Percentiles rank a stretch among this genome's conserved stretches.
Evolutionary conservation across 1,140 invertebrate species (phyloP).

Genomic region (Hyposmocoma kahamanoa): DNA sequence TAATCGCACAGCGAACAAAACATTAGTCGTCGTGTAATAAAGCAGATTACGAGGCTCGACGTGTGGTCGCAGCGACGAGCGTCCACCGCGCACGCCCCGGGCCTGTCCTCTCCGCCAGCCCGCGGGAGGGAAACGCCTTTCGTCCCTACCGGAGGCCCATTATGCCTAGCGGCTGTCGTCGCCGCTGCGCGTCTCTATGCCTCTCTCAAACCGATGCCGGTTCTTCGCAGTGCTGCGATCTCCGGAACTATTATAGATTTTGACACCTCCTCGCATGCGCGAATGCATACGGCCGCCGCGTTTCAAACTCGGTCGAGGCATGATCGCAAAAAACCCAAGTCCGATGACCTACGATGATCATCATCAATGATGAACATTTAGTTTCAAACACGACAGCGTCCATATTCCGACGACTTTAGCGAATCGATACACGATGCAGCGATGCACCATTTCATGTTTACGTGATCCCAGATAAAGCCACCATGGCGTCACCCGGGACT

Average conservation of each 20-base stretch:
- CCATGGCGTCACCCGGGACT: slow-evolving; percentile 74
- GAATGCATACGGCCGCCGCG: slow-evolving; percentile 69
- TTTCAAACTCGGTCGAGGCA: slow-evolving; percentile 66
- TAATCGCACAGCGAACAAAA: slow-evolving; percentile 40
- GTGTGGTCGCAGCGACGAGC: slow-evolving; percentile 57
- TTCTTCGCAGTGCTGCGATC: slow-evolving; percentile 48
- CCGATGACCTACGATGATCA: slow-evolving; percentile 51
- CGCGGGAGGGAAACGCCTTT: slow-evolving; percentile 63
- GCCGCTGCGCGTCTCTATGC: slow-evolving; percentile 33
- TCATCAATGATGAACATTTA: slow-evolving; percentile 29
- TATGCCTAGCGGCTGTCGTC: slow-evolving; percentile 42
- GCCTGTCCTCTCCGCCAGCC: slow-evolving; percentile 39
- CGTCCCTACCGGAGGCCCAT: slow-evolving; percentile 55
- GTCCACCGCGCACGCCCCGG: slow-evolving; percentile 59
- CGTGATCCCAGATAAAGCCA: slow-evolving; percentile 75
- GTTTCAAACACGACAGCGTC: slow-evolving; percentile 28
- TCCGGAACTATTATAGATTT: slow-evolving; percentile 70
- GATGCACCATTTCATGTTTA: slow-evolving; percentile 74
- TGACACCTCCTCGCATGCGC: slow-evolving; percentile 72
- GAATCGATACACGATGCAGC: slow-evolving; percentile 71
- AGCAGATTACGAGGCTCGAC: slow-evolving; percentile 53
- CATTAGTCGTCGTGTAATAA: slow-evolving; percentile 52
- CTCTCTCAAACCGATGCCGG: slow-evolving; percentile 6
- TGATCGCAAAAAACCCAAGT: slow-evolving; percentile 59
- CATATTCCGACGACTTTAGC: slow-evolving; percentile 40